Evolutionary conservation across 2,888 invertebrate genomes (phyloP), one percentile per base, ranked within the genome.

Genomic region (Coenonympha glycerion): DNA sequence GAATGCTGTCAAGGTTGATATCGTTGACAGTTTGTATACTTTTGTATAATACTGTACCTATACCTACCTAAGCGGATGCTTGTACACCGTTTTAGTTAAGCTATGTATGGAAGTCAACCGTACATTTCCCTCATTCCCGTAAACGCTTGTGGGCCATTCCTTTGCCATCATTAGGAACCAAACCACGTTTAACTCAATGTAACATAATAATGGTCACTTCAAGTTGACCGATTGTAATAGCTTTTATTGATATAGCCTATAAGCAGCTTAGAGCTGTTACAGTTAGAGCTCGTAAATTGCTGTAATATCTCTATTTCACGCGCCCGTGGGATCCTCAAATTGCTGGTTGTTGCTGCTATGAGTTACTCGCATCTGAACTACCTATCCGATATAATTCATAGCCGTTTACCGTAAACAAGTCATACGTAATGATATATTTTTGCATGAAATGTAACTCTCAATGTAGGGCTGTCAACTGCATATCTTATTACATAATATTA

Each of bases 241-340:
- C 76, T 72, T 85, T 85, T 86, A 85, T 85, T 85, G 86, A 85
- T 85, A 85, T 81, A 81, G 73, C 62, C 73, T 74, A 76, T 69
- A 68, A 71, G 68, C n/a, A n/a, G n/a, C n/a, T n/a, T n/a, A n/a
- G n/a, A n/a, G n/a, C 63, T 61, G 46, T 65, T 64, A 66, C 71
- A 66, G 76, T 79, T 80, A 77, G 68, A 54, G 60, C 60, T 64
- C 61, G 67, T 77, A 82, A 81, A 83, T 81, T 75, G 73, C 71
- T 64, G 62, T 82, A 80, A 80, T 82, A 73, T 74, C 68, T 68
- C 71, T 63, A 69, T 75, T 81, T 77, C 75, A 69, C 65, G 73
- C 71, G 68, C 61, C 72, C 71, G 75, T 70, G 73, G 74, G 71
- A 59, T 71, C 66, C 62, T 69, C 64, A 81, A 78, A 82, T 82